Conservation (phyloP, 2,888 invertebrate genomes). For the Odontocerum albicorne region DNA sequence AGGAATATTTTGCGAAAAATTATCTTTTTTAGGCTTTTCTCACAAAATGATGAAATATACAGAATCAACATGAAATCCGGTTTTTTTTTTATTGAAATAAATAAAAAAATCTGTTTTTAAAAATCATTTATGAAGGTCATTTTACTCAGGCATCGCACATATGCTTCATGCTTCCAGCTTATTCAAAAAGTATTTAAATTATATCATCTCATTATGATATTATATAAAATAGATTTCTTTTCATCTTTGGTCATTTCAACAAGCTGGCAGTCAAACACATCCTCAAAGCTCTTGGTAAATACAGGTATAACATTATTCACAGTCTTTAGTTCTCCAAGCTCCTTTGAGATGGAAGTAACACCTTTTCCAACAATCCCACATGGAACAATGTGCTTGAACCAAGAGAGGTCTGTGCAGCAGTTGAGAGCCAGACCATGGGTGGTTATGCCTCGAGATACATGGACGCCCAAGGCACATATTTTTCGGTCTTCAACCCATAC, state of each 20-base stretch:
- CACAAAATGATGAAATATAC: too few species aligned
- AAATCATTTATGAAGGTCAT: too few species aligned
- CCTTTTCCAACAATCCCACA: conserved; percentile 92
- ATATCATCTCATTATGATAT: conserved; percentile 8
- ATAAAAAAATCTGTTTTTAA: too few species aligned
- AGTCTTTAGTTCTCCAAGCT: conserved; percentile 62
- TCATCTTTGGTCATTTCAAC: conserved; percentile 39
- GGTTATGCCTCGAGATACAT: conserved; percentile 85
- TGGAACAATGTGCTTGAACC: conserved; percentile 95
- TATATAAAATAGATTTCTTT: conserved; percentile 23
- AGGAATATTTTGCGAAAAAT: too few species aligned
- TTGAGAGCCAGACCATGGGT: conserved; percentile 95
- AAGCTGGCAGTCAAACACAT: conserved; percentile 65
- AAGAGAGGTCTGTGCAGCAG: conserved; percentile 85
- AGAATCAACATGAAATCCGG: too few species aligned
- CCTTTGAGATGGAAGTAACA: conserved; percentile 84
- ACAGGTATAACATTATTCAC: conserved; percentile 67
- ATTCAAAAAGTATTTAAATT: too few species aligned
- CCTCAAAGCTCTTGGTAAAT: conserved; percentile 71
- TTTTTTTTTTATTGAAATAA: too few species aligned
- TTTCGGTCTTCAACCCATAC: conserved; percentile 90
- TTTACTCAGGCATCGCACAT: too few species aligned
- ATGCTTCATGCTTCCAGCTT: too few species aligned
- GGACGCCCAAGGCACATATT: conserved; percentile 91
- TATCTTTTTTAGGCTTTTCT: too few species aligned